Conservation (phyloP, 1,140 invertebrate genomes). For the Heliconius melpomene region DNA sequence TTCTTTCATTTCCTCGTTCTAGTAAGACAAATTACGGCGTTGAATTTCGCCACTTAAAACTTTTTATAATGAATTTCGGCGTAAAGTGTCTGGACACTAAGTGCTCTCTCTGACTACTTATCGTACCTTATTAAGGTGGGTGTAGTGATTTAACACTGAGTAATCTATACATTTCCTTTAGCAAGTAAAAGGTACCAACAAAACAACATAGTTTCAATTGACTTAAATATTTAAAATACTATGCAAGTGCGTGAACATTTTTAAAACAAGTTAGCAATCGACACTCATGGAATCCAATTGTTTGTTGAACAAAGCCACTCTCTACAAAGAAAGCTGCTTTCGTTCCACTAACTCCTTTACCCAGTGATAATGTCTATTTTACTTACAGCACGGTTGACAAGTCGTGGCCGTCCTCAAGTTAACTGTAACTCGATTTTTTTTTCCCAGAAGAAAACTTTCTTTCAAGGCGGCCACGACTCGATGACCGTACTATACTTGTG, state of each 20-base stretch:
- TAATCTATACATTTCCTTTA: background rate
- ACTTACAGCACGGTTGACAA: background rate
- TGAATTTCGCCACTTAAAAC: background rate
- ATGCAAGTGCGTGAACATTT: background rate
- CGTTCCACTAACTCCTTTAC: conserved; percentile 39
- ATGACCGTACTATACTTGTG: background rate
- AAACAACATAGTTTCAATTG: background rate
- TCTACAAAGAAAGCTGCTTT: conserved; percentile 46
- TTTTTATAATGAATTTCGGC: background rate
- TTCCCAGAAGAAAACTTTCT: no score
- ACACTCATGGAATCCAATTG: conserved; percentile 34
- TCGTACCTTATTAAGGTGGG: no score
- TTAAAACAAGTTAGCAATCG: conserved; percentile 6
- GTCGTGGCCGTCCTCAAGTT: no score
- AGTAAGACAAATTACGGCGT: background rate
- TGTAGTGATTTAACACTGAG: no score
- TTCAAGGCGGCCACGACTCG: no score
- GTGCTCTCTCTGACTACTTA: no score
- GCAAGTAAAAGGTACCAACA: background rate
- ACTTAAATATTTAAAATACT: background rate
- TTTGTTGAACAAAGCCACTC: conserved; percentile 42
- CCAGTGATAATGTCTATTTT: conserved; percentile 18
- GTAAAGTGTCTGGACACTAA: background rate
- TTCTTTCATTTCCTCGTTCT: background rate
- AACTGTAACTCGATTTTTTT: no score